These are phyloP conservation scores for Serilophus lunatus DNA, from an alignment of 2,113 vertebrate species.

Conservation along the genomic window DNA sequence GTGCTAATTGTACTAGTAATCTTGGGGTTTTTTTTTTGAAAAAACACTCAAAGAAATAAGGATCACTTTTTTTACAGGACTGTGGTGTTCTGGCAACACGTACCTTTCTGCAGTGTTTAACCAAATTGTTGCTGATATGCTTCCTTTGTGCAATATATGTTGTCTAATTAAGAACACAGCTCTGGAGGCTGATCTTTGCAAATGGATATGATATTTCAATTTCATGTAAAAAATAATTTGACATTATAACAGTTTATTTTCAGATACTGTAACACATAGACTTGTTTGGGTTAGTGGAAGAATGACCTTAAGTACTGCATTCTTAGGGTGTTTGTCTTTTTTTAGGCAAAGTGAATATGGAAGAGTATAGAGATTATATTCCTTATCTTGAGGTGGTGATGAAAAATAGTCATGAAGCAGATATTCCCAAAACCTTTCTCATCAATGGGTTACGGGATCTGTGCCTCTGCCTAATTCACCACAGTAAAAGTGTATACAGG, in stretches of 20 bases:
- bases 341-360: neutral
- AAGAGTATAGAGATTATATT: neutral
- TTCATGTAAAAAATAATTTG: neutral
- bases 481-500: neutral
- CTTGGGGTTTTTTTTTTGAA: neutral
- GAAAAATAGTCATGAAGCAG: neutral
- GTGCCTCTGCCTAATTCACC: neutral
- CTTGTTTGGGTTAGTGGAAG: neutral
- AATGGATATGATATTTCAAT: neutral
- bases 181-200: neutral
- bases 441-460: neutral
- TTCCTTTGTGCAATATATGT: neutral
- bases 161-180: neutral
- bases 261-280: neutral
- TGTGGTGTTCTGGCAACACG: neutral
- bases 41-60: neutral
- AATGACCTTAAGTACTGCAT: neutral
- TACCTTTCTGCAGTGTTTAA: neutral
- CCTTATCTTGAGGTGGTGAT: neutral
- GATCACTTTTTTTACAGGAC: neutral
- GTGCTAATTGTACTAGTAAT: neutral
- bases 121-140: neutral
- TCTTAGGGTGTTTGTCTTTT: neutral
- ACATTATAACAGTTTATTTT: neutral
- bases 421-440: neutral